Percentiles rank a stretch among this genome's conserved stretches.
Conservation (phyloP, 1,140 invertebrate genomes). For the Bombus breviceps region DNA sequence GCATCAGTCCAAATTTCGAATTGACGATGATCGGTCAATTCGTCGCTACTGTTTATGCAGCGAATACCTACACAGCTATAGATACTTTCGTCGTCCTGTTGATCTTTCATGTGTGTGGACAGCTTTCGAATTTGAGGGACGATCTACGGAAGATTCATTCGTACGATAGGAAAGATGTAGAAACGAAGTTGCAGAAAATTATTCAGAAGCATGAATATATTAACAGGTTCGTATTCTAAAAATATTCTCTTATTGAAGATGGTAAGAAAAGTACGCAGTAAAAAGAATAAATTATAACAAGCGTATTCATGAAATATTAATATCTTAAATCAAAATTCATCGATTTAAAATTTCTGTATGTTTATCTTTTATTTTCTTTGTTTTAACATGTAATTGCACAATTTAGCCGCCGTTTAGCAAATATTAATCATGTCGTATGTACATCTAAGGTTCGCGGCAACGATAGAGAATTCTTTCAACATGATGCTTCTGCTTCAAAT, state of each 20-base stretch:
- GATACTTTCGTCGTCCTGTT: slow-evolving; percentile 81
- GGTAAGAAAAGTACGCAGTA: too few relatives aligned
- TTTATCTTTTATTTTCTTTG: too few relatives aligned
- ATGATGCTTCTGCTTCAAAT: slow-evolving; percentile 68
- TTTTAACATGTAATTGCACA: too few relatives aligned
- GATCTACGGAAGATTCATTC: slow-evolving; percentile 2
- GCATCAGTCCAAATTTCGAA: slow-evolving; percentile 79
- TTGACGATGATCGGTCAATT: slow-evolving; percentile 81
- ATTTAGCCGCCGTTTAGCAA: neutral
- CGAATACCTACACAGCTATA: slow-evolving; percentile 79
- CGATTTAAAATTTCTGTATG: too few relatives aligned
- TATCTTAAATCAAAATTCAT: too few relatives aligned
- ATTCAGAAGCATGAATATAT: slow-evolving; percentile 55
- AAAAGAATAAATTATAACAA: too few relatives aligned
- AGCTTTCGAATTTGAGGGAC: slow-evolving; percentile 65
- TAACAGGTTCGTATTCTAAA: slow-evolving; percentile 41
- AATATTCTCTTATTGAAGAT: neutral
- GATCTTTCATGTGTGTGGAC: slow-evolving; percentile 82
- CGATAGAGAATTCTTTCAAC: slow-evolving; percentile 78
- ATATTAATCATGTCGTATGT: neutral
- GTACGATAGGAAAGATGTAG: neutral
- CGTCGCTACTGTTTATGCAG: slow-evolving; percentile 70
- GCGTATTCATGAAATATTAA: too few relatives aligned
- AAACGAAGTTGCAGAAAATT: slow-evolving; percentile 12
- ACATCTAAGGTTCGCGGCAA: slow-evolving; percentile 67